Evolutionary conservation across 2,797 vertebrate species (phyloP).

Genomic region (Falco peregrinus): DNA sequence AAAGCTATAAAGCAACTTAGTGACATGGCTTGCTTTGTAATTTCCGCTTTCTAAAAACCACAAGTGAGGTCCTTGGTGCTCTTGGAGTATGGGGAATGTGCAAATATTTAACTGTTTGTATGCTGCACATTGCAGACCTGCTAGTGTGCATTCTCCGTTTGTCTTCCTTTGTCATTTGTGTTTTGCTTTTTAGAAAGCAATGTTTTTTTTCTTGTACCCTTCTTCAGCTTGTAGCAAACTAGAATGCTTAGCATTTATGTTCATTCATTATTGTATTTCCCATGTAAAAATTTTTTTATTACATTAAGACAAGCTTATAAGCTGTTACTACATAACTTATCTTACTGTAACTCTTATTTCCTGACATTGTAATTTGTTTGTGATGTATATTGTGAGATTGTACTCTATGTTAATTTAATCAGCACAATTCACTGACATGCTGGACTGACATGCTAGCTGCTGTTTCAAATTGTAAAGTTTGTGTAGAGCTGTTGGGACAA

Average conservation of each 20-base stretch:
- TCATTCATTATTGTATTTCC: conserved; percentile 86
- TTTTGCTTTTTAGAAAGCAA: conserved; percentile 81
- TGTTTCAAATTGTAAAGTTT: conserved; percentile 95
- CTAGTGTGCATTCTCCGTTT: conserved; percentile 80
- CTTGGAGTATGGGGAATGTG: conserved; percentile 88
- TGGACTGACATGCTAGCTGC: conserved; percentile 99
- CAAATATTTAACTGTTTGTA: conserved; percentile 92
- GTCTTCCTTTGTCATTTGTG: conserved; percentile 80
- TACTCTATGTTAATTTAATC: conserved; percentile 99
- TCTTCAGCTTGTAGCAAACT: conserved; percentile 84
- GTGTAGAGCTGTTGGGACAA: conserved; percentile 85
- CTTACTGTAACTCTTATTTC: conserved; percentile 93
- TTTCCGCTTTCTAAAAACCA: conserved; percentile 82
- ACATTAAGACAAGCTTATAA: conserved; percentile 87
- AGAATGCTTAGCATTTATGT: conserved; percentile 84
- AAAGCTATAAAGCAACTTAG: conserved; percentile 71
- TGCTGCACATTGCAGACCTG: conserved; percentile 84
- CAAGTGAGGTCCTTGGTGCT: conserved; percentile 84
- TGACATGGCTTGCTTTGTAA: conserved; percentile 77
- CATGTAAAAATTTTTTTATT: conserved; percentile 87
- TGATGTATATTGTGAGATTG: conserved; percentile 99
- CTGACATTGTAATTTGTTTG: conserved; percentile 90
- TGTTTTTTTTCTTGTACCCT: conserved; percentile 68
- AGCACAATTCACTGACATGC: conserved; percentile 99
- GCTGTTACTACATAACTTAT: conserved; percentile 92